Evolutionary conservation across 2,888 invertebrate species (phyloP).

Genomic region (Crocallis elinguaria): DNA sequence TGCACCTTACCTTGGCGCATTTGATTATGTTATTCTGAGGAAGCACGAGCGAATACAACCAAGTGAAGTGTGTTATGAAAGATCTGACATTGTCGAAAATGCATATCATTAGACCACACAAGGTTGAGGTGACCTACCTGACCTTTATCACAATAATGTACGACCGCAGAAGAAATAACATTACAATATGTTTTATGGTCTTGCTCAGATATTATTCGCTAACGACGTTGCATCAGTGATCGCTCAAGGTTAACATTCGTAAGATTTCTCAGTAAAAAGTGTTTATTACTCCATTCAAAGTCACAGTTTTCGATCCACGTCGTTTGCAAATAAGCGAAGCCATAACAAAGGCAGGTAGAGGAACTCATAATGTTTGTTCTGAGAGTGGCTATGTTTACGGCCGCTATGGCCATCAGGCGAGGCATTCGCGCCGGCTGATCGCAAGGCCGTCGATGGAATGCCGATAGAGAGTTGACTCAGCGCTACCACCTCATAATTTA

Average conservation of each 20-base stretch:
- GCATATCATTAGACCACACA: constrained; percentile 21
- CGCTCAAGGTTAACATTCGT: constrained; percentile 22
- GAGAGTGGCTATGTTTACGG: constrained; percentile 2
- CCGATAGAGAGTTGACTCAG: constrained; percentile 66
- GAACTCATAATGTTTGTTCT: constrained; percentile 34
- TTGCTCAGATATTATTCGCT: neutral
- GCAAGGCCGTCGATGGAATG: constrained; percentile 66
- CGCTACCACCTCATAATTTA: constrained; percentile 49
- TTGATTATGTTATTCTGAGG: neutral
- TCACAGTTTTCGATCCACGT: constrained; percentile 20
- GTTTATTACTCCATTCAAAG: constrained; percentile 22
- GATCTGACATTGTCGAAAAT: neutral
- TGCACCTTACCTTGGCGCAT: neutral
- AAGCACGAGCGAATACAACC: neutral
- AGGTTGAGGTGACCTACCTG: constrained; percentile 18
- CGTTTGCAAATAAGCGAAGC: constrained; percentile 29
- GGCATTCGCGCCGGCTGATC: constrained; percentile 51
- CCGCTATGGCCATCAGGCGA: constrained; percentile 37
- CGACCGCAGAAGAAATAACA: neutral
- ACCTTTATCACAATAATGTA: constrained; percentile 18
- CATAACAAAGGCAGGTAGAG: constrained; percentile 41
- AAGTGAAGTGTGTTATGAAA: neutral
- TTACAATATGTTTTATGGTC: neutral
- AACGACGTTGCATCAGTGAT: constrained; percentile 3
- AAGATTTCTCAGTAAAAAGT: constrained; percentile 22